Evolutionary conservation across 2,888 invertebrate genomes (phyloP).

Genomic region (Gordius sp.): DNA sequence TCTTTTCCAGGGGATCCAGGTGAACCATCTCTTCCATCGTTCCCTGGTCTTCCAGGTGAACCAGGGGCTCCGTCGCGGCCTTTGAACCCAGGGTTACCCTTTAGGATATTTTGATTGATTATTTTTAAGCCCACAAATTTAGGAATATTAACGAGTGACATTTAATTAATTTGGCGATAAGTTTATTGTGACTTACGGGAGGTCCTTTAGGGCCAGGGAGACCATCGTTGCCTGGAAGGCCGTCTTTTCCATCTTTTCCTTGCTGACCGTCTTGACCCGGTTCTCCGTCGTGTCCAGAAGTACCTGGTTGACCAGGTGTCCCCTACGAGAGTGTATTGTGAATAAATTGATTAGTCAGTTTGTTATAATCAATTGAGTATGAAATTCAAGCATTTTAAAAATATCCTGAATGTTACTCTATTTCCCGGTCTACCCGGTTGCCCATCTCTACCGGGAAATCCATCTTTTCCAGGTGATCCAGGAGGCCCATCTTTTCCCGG

Average conservation of each 20-base stretch:
- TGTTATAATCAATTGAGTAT: too few relatives aligned
- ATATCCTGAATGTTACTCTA: too few relatives aligned
- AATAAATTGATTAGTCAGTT: too few relatives aligned
- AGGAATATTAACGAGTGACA: too few relatives aligned
- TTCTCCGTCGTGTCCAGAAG: constrained; percentile 10
- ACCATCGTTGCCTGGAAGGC: constrained; percentile 12
- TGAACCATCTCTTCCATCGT: constrained; percentile 15
- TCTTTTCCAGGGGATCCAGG: constrained; percentile 11
- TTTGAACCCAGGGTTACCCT: constrained; percentile 8
- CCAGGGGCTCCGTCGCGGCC: constrained; percentile 7
- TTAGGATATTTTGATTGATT: too few relatives aligned
- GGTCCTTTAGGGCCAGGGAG: constrained; percentile 14
- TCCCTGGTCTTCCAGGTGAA: constrained; percentile 7
- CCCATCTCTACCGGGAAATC: constrained; percentile 1
- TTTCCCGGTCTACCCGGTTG: neutral
- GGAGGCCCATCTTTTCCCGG: constrained; percentile 13
- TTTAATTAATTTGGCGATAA: too few relatives aligned
- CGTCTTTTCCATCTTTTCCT: constrained; percentile 16
- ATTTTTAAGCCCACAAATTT: too few relatives aligned
- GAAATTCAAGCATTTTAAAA: too few relatives aligned
- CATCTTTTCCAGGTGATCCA: neutral
- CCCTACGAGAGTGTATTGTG: constrained; percentile 1
- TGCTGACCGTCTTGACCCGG: constrained; percentile 12
- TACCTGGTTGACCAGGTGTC: constrained; percentile 3
- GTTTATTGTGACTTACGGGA: too few relatives aligned